Evolutionary conservation across 2,113 vertebrate species (phyloP).

Genomic region (Notothenia rossii): DNA sequence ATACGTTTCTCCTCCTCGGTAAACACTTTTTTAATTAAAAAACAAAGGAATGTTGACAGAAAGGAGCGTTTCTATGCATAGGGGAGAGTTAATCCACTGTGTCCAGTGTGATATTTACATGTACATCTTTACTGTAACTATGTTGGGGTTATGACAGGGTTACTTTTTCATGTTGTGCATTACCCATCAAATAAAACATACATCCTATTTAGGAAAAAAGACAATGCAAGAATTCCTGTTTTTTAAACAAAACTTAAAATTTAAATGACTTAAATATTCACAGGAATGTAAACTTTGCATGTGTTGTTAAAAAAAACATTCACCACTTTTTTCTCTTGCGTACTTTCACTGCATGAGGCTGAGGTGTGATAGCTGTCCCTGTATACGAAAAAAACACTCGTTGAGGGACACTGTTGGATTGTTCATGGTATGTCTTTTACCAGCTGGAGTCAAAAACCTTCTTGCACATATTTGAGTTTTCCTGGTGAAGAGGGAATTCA

Average conservation of each 20-base stretch:
- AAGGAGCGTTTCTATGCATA: slow-evolving; percentile 14
- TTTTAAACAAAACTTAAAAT: slow-evolving; percentile 57
- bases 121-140: slow-evolving; percentile 21
- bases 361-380: slow-evolving; percentile 54
- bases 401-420: slow-evolving; percentile 20
- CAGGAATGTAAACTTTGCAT: slow-evolving; percentile 94
- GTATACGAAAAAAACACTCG: slow-evolving; percentile 41
- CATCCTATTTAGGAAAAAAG: slow-evolving; percentile 61
- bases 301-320: slow-evolving; percentile 59
- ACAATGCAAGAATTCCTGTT: slow-evolving; percentile 59
- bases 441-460: slow-evolving; percentile 86
- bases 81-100: slow-evolving; percentile 7
- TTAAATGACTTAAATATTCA: slow-evolving; percentile 90
- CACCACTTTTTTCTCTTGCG: slow-evolving; percentile 36
- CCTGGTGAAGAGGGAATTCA: slow-evolving; percentile 95
- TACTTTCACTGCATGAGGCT: slow-evolving; percentile 38
- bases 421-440: slow-evolving; percentile 61
- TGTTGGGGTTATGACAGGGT: slow-evolving; percentile 26
- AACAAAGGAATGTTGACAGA: slow-evolving; percentile 21
- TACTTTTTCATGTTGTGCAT: slow-evolving; percentile 27
- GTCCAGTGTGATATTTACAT: slow-evolving; percentile 60
- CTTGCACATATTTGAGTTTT: slow-evolving; percentile 98
- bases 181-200: slow-evolving; percentile 46
- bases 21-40: slow-evolving; percentile 47
- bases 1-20: slow-evolving; percentile 19